phyloP scores from a whole-genome alignment of 2,113 vertebrate species.

The Trachemys scripta region DNA sequence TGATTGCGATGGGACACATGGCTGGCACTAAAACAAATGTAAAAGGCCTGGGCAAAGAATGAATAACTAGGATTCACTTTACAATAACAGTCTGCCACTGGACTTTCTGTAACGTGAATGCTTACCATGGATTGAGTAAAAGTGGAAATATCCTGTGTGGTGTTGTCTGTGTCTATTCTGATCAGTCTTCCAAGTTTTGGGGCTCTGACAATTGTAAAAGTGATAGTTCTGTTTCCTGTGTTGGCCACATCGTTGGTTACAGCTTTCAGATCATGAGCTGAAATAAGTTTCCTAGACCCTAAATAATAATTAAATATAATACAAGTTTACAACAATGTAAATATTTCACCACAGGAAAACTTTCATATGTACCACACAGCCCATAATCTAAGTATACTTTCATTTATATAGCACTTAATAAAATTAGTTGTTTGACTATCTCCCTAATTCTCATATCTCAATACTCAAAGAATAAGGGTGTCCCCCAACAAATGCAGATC shows the following conservation, averaged over 20 bases:
- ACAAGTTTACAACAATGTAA: background rate
- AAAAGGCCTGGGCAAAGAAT: background rate
- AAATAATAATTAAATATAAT: constrained; percentile 24
- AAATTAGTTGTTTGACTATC: background rate
- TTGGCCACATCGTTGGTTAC: constrained; percentile 86
- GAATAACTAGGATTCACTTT: background rate
- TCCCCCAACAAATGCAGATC: background rate
- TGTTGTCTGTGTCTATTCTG: constrained; percentile 74
- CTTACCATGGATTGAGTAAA: constrained; percentile 93
- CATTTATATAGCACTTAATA: background rate
- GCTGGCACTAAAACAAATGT: constrained; percentile 5
- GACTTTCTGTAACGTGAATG: background rate
- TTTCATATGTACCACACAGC: background rate
- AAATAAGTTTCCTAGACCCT: constrained; percentile 86
- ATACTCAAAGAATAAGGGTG: background rate
- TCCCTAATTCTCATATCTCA: background rate
- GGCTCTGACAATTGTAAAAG: constrained; percentile 80
- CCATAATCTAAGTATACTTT: background rate
- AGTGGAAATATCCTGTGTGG: constrained; percentile 80
- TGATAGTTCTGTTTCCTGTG: constrained; percentile 83
- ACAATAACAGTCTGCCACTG: background rate
- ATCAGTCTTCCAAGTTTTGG: constrained; percentile 88
- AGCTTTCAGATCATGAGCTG: constrained; percentile 81
- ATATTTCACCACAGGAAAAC: background rate
- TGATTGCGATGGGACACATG: constrained; percentile 7